Percentiles rank a stretch among this genome's conserved stretches.
Conservation (phyloP, 2,797 vertebrate species). For the Lagorchestes hirsutus region DNA sequence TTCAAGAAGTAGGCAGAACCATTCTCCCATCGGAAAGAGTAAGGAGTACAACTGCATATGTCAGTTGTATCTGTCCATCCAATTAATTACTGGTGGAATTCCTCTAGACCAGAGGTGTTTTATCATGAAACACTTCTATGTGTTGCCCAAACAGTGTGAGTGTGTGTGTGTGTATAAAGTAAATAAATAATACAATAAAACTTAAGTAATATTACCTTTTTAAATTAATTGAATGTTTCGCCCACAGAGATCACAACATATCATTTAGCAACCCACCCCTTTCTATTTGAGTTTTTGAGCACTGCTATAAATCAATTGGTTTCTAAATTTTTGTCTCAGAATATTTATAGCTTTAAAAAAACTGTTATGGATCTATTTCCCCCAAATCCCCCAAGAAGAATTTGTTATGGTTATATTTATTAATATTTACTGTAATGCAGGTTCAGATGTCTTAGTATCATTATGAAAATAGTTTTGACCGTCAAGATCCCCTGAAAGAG, state of each 20-base stretch:
- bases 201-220: neutral
- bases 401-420: neutral
- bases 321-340: neutral
- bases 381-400: fast-evolving
- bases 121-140: too few relatives aligned
- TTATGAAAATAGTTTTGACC: neutral
- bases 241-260: neutral
- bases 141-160: neutral
- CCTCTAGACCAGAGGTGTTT: neutral
- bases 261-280: neutral
- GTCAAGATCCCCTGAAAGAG: neutral
- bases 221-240: neutral
- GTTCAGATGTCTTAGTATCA: neutral
- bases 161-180: neutral
- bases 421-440: neutral
- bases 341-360: neutral
- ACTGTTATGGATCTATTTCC: too few relatives aligned
- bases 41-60: neutral
- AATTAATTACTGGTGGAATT: neutral
- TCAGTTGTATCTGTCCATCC: neutral
- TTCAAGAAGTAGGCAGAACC: neutral
- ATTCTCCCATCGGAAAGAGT: neutral
- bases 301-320: neutral
- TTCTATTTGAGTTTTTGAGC: neutral
- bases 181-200: neutral